Evolutionary conservation across 2,888 invertebrate species (phyloP).

Genomic region (Acanthoscelides obtectus): DNA sequence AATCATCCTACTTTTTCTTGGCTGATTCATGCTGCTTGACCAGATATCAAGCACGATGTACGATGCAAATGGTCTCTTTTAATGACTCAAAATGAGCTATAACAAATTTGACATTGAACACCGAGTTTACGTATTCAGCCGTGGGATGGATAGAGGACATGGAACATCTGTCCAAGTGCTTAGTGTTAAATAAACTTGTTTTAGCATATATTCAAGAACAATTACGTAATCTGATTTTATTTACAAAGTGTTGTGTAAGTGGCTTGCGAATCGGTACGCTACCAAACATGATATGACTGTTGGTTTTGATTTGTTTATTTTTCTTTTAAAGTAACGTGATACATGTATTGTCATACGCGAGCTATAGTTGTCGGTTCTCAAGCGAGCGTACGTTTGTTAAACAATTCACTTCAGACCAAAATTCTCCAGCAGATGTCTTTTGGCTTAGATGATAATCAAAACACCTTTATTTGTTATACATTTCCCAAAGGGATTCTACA

Average conservation of each 20-base stretch:
- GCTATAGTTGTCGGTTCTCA: no score
- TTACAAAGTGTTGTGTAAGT: neutral
- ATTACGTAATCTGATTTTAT: neutral
- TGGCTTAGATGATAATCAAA: no score
- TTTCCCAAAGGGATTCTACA: no score
- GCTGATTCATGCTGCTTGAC: neutral
- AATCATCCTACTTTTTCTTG: neutral
- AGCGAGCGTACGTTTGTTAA: no score
- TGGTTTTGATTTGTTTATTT: no score
- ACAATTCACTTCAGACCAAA: no score
- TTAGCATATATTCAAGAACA: neutral
- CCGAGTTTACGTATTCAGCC: neutral
- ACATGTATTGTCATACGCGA: no score
- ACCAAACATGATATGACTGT: neutral
- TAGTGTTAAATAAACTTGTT: neutral
- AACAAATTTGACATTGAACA: neutral
- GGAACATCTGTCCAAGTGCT: neutral
- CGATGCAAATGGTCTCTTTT: neutral
- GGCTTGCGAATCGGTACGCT: neutral
- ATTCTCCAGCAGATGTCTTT: no score
- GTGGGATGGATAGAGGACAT: neutral
- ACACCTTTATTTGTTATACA: no score
- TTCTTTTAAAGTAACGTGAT: no score
- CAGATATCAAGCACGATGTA: neutral
- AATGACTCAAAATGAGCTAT: neutral